These are phyloP conservation scores for Plumapathes pennacea DNA, from an alignment of 92 coral and sea anemone genomes.

Conservation along the genomic window DNA sequence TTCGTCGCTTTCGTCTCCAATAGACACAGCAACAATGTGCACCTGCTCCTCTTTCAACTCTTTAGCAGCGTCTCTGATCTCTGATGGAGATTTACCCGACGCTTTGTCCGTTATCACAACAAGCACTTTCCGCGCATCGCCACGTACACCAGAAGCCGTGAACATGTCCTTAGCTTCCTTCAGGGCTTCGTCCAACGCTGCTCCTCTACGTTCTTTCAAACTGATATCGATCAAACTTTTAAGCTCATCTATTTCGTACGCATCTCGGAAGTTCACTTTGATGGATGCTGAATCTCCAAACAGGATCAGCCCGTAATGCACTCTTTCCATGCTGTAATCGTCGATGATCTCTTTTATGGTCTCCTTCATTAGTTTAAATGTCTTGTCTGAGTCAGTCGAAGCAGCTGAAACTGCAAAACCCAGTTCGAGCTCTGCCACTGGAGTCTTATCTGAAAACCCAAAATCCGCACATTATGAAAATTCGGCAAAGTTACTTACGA, in stretches of 20 bases:
- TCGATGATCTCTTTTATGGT: slow-evolving; percentile 56
- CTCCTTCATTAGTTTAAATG: slow-evolving; percentile 56
- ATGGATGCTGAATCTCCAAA: slow-evolving; percentile 40
- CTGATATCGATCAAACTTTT: slow-evolving; percentile 39
- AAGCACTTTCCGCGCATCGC: slow-evolving; percentile 49
- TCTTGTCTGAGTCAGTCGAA: slow-evolving; percentile 14
- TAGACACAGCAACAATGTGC: slow-evolving; percentile 70
- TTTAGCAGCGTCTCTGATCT: slow-evolving; percentile 65
- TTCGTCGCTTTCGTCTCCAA: slow-evolving; percentile 65
- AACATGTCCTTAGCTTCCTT: slow-evolving; percentile 52
- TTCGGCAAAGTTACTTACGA: too few relatives aligned
- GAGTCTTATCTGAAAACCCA: too few relatives aligned
- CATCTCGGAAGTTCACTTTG: slow-evolving; percentile 45
- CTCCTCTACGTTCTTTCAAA: slow-evolving; percentile 36
- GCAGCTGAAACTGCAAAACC: slow-evolving; percentile 44
- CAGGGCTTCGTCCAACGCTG: slow-evolving; percentile 49
- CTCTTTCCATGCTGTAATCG: slow-evolving; percentile 45
- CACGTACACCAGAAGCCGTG: slow-evolving; percentile 7
- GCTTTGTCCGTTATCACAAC: slow-evolving; percentile 68
- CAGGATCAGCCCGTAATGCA: slow-evolving; percentile 63
- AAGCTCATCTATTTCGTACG: slow-evolving; percentile 26
- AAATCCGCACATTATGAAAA: too few relatives aligned
- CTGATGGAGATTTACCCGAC: slow-evolving; percentile 59
- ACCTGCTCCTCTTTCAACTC: slow-evolving; percentile 59
- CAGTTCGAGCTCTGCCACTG: slow-evolving; percentile 43